Base-by-base conservation (phyloP, 2,797 vertebrate genomes). In the Neosilurus hyrtlii region DNA sequence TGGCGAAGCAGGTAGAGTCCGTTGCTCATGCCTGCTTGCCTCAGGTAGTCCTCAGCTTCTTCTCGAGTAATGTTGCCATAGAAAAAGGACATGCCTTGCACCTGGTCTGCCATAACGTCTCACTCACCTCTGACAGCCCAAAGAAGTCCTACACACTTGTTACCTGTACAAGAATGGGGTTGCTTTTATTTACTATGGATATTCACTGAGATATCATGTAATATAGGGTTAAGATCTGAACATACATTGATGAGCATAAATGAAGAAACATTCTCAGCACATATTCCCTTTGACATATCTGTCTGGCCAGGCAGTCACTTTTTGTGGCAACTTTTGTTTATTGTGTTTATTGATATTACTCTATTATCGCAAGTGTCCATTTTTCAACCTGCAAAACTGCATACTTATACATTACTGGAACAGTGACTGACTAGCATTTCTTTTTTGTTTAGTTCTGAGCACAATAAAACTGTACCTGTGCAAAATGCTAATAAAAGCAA, bases 11-110 rank as follows among this genome's bases (percentile, higher is more conserved):
- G 91, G 85, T 94, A 96, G 0, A 96, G 91, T 73, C 96, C 96
- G 1, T 96, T 94, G 0, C 79, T 90, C 85, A 92, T 87, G 75
- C 95, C 95, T 9, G 89, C 93, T 87, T 96, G 94, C 80, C 92
- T 93, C 90, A 99, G 92, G 87, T 96, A 96, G n/a, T 94, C 93
- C 87, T 97, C 96, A 0, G 96, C 96, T 62, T 99, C 97, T 80
- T 99, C 98, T 18, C 97, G 94, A 0, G 97, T 97, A 89, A 99
- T 97, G 90, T 97, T 99, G 74, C 98, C 98, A 1, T 96, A 99
- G 88, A 99, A 99, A 85, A 95, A 99, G 0, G 95, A 89, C 87
- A 99, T 88, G 2, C 92, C 24, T 65, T 94, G 95, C 82, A 96
- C 93, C 0, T 9, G 86, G 77, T 97, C 96, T 0, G 89, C 90